These are phyloP conservation scores for Microtus oregoni DNA, from an alignment of 2,113 vertebrate species.

Conservation along the genomic window DNA sequence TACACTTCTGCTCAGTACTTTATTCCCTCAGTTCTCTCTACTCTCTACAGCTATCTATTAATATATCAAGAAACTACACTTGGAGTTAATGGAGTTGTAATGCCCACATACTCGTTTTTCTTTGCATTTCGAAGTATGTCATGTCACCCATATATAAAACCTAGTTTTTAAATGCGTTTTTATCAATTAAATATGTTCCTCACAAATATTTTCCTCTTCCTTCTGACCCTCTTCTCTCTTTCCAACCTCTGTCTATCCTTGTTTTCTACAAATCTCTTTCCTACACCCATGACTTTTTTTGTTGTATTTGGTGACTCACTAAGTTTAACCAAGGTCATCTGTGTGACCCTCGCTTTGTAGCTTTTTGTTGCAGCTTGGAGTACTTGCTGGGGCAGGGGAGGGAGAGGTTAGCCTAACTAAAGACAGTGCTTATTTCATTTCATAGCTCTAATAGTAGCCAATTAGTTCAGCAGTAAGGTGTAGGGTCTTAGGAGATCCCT, in stretches of 20 bases:
- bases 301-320: not conserved
- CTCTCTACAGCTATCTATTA: constrained; percentile 42
- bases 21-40: not conserved
- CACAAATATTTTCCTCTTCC: not conserved
- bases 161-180: constrained; percentile 10
- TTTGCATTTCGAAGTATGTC: constrained; percentile 56
- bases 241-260: not conserved
- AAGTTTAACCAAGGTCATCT: not conserved
- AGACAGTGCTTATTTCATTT: not conserved
- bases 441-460: not conserved
- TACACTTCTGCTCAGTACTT: too few species aligned
- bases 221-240: too few species aligned
- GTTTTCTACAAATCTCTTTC: not conserved
- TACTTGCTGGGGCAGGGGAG: not conserved
- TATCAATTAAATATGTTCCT: not conserved
- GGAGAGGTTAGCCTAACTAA: not conserved
- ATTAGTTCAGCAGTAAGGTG: not conserved
- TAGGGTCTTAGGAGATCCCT: not conserved
- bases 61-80: constrained; percentile 53
- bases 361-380: not conserved
- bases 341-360: not conserved
- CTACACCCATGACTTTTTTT: not conserved
- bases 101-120: not conserved
- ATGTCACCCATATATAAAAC: constrained; percentile 56
- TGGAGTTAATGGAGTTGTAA: constrained; percentile 34